Evolutionary conservation across 2,888 invertebrate species (phyloP).

Genomic region (Nipponacmea schrenckii): DNA sequence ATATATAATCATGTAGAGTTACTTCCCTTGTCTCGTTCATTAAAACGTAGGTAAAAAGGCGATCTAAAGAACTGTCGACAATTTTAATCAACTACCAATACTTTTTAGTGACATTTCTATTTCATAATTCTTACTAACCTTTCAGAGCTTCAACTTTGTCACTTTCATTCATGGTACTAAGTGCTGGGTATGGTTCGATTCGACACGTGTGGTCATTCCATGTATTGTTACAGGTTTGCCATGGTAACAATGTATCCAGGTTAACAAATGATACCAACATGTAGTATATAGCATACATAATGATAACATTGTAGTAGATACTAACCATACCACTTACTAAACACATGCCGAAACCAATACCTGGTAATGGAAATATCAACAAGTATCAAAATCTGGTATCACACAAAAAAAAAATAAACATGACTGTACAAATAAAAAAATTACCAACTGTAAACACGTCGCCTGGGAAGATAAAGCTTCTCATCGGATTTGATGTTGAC

Average conservation of each 20-base stretch:
- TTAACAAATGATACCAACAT: constrained; percentile 57
- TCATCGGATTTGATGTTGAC: too few relatives aligned
- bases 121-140: not conserved
- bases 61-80: too few relatives aligned
- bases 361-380: constrained; percentile 24
- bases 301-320: constrained; percentile 58
- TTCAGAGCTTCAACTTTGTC: constrained; percentile 26
- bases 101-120: too few relatives aligned
- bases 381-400: too few relatives aligned
- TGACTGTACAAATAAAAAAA: too few relatives aligned
- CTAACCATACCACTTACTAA: constrained; percentile 50
- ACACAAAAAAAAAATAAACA: too few relatives aligned
- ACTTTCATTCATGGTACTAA: constrained; percentile 31
- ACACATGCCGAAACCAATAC: constrained; percentile 55
- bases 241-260: constrained; percentile 52
- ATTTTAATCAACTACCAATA: too few relatives aligned
- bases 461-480: too few relatives aligned
- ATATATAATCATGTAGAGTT: too few relatives aligned
- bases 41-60: too few relatives aligned
- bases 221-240: constrained; percentile 44
- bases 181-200: constrained; percentile 39
- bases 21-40: too few relatives aligned
- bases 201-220: constrained; percentile 47
- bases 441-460: too few relatives aligned
- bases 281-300: constrained; percentile 58